A percentile compares a stretch with the other conserved stretches of the same genome.
Conservation (phyloP, 2,888 invertebrate genomes). For the Leptopilina myrica region DNA sequence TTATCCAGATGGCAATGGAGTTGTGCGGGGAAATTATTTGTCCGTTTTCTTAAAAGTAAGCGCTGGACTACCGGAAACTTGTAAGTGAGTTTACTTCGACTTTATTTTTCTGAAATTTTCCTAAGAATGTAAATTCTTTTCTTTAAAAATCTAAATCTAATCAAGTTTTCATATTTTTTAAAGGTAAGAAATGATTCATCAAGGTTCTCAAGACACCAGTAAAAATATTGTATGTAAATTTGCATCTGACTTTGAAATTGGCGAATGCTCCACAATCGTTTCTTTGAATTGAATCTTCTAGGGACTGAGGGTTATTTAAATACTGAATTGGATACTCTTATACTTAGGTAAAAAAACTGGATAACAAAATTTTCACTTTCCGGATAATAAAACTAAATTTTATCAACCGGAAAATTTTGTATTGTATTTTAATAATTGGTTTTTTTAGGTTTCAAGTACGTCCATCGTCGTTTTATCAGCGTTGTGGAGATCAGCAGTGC, state of each 20-base stretch:
- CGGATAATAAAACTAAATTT: no score
- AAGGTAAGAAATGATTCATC: slow-evolving; percentile 96
- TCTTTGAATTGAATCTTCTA: slow-evolving; percentile 92
- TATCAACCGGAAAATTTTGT: no score
- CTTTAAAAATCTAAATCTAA: no score
- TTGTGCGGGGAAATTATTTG: slow-evolving; percentile 93
- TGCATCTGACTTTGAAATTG: slow-evolving; percentile 96
- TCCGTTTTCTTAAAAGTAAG: slow-evolving; percentile 95
- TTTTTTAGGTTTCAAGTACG: slow-evolving; percentile 89
- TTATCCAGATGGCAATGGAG: slow-evolving; percentile 96
- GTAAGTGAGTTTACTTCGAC: slow-evolving; percentile 82
- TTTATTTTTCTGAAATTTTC: background rate
- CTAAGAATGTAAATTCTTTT: background rate
- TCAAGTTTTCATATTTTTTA: slow-evolving; percentile 49
- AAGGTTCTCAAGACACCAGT: slow-evolving; percentile 87
- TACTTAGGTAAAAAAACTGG: slow-evolving; percentile 86
- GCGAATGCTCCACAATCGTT: slow-evolving; percentile 96
- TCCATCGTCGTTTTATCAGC: slow-evolving; percentile 95
- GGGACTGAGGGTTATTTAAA: slow-evolving; percentile 94
- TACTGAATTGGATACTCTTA: slow-evolving; percentile 88
- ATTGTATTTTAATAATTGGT: background rate
- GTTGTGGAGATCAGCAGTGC: slow-evolving; percentile 95
- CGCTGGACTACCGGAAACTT: slow-evolving; percentile 92
- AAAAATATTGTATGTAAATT: slow-evolving; percentile 96
- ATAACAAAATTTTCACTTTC: no score